Conservation (phyloP, 2,113 vertebrate genomes). For the Oxyura jamaicensis region DNA sequence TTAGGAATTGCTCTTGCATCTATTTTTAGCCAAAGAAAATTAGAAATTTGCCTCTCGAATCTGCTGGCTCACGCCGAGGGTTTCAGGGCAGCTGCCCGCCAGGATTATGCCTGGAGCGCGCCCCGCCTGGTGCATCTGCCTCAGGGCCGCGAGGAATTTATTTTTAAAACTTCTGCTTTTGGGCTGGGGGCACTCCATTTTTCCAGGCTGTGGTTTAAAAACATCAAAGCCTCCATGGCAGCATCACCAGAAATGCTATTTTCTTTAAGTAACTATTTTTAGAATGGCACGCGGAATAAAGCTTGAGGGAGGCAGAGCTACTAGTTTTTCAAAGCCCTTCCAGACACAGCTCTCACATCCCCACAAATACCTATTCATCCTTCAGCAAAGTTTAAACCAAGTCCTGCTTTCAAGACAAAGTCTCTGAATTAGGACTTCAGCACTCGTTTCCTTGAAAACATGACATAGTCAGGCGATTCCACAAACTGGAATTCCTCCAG, state of each 20-base stretch:
- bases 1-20: not conserved
- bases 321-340: not conserved
- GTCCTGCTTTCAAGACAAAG: not conserved
- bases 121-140: constrained; percentile 1
- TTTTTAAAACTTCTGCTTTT: not conserved
- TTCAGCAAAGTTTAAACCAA: no score
- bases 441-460: not conserved
- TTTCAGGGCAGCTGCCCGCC: not conserved
- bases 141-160: not conserved
- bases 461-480: not conserved
- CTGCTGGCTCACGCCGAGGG: not conserved
- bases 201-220: not conserved
- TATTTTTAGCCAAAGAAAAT: constrained; percentile 11
- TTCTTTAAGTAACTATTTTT: not conserved
- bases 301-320: rapidly evolving
- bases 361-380: not conserved
- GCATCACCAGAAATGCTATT: not conserved
- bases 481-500: not conserved
- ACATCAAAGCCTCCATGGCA: rapidly evolving
- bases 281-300: no score
- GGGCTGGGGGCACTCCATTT: not conserved
- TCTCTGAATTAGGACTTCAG: not conserved
- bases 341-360: not conserved
- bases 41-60: not conserved
- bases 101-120: not conserved